These are phyloP conservation scores for Blera fallax DNA, from an alignment of 2,888 invertebrate species.

Conservation along the genomic window DNA sequence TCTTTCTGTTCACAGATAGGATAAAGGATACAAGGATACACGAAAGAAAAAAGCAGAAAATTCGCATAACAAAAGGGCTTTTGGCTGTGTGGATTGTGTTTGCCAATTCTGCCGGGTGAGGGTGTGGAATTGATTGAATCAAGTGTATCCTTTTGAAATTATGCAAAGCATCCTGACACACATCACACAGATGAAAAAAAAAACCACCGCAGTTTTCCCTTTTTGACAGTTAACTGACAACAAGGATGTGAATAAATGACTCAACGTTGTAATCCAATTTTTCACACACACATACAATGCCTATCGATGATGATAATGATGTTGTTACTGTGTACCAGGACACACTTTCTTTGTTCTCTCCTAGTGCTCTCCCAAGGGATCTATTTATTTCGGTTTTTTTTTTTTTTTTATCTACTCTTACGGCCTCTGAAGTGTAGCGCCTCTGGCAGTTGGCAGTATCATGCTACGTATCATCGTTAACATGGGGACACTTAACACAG, in stretches of 20 bases:
- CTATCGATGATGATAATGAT: constrained; percentile 47
- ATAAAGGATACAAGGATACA: constrained; percentile 25
- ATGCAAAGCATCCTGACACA: constrained; percentile 61
- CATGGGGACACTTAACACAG: constrained; percentile 50
- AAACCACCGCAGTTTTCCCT: constrained; percentile 27
- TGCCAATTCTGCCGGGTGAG: constrained; percentile 46
- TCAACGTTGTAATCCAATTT: constrained; percentile 67
- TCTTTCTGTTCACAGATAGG: background rate
- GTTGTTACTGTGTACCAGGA: constrained; percentile 10
- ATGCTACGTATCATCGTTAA: constrained; percentile 47
- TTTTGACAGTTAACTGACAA: constrained; percentile 72
- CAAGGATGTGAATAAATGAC: constrained; percentile 65
- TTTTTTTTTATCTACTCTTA: constrained; percentile 43
- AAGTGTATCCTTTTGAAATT: constrained; percentile 73
- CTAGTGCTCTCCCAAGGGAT: constrained; percentile 54
- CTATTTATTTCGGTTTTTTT: constrained; percentile 58
- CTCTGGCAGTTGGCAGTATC: constrained; percentile 13
- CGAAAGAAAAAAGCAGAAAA: too few species aligned
- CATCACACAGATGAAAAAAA: constrained; percentile 22
- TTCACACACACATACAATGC: constrained; percentile 41
- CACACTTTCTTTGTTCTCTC: constrained; percentile 54
- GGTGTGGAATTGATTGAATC: constrained; percentile 67
- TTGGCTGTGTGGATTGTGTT: constrained; percentile 32
- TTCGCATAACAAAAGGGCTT: constrained; percentile 57
- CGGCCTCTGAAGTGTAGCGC: constrained; percentile 37